Evolutionary conservation across 2,888 invertebrate genomes (phyloP), one percentile per base, ranked within the genome.

Genomic region (Pterostichus niger): DNA sequence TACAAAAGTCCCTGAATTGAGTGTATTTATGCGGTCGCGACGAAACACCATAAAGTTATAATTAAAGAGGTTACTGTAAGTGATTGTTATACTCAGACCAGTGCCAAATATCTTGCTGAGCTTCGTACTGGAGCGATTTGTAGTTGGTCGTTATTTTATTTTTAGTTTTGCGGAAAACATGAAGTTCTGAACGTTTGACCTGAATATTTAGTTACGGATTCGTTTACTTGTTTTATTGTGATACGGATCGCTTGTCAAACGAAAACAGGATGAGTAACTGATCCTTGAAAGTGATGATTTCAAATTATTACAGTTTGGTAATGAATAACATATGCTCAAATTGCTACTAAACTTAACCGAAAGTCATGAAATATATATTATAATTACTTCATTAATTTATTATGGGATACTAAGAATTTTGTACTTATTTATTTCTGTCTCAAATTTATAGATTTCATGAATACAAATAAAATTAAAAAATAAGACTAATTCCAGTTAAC

Each of bases 31-130:
- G 31, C 13, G 64, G 17, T 56, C 24, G 56, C 64, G 64, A n/a
- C 64, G 64, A 64, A 64, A 64, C 64, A 64, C 64, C 64, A 64
- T 64, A 64, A 64, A 64, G 64, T 64, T 64, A 64, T 64, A 64
- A 64, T 64, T 64, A 64, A 64, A 64, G 64, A 40, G 64, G 59
- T 31, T 59, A 64, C 64, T 11, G 11, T 33, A 35, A 49, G n/a
- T 13, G 35, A 64, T 64, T 64, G 35, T 64, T 35, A 5, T 9
- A 17, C 13, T 13, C 33, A 64, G 13, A 64, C 35, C 9, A 31
- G 11, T 64, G 64, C 64, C 64, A 64, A 64, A 64, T 64, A 35
- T 64, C 9, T 9, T 6, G 40, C 3, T 6, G 40, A 40, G 40
- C 40, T 9, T 64, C 64, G 6, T 13, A 35, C 35, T 64, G 35